Evolutionary conservation across 2,888 invertebrate genomes (phyloP), one percentile per base, ranked within the genome.

Genomic region (Phlogophora meticulosa): DNA sequence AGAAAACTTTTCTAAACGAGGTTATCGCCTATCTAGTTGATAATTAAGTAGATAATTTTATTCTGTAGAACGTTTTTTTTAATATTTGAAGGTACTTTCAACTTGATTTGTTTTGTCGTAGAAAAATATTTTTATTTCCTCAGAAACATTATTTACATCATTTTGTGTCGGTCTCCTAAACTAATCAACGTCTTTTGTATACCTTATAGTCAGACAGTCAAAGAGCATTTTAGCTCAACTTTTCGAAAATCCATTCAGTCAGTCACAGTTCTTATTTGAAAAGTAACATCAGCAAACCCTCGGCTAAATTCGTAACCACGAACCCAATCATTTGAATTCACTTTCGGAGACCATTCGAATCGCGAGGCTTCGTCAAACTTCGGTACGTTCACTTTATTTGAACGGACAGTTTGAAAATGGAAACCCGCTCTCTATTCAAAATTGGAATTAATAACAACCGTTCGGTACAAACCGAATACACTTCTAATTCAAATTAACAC

Each of bases 241-340:
- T 64, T 53, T 51, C 63, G 43, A 72, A 57, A 63, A 62, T 46
- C 55, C 69, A 73, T 59, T 78, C 78, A 77, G 80, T 71, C 72
- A 28, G 75, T 70, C 70, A 76, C 76, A 55, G 22, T 65, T 64
- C 60, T 48, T 5, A 48, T 57, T 61, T 62, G 58, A 72, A 66
- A 55, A 66, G 68, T 72, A 75, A 72, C 64, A 51, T 75, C 79
- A 70, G 79, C 66, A 72, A 78, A 61, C 28, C 55, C 70, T 82
- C 81, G 81, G 76, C 83, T 72, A 79, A 77, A 78, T 73, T 73
- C 82, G 74, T 76, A 36, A 65, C 38, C 28, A 49, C 56, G 49
- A 62, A 71, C 38, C 63, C 62, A 63, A 70, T 62, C 32, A 28
- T 49, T 79, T 65, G 43, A 68, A 64, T 66, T 62, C 59, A n/a